A percentile compares a stretch with the other conserved stretches of the same genome.
Evolutionary conservation across 2,113 vertebrate species (phyloP).

Genomic region (Notiomystis cincta): DNA sequence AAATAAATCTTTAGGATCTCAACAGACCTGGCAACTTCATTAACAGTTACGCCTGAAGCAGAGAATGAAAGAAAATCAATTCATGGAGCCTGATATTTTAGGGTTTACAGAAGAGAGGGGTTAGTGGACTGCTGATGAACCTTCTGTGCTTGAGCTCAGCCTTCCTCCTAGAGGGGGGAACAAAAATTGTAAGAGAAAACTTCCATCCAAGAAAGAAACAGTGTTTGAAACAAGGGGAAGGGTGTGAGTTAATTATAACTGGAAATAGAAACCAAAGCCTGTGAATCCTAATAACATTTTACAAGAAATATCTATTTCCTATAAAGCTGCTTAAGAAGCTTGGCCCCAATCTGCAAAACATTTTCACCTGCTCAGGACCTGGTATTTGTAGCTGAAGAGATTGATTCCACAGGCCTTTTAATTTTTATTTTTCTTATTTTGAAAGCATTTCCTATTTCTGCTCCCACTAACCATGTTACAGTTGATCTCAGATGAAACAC

Average conservation of each 20-base stretch:
- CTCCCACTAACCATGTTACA: background rate
- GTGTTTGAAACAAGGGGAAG: background rate
- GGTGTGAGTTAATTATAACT: background rate
- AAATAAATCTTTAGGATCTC: conserved; percentile 65
- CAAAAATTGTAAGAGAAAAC: background rate
- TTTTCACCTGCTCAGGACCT: background rate
- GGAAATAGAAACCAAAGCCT: background rate
- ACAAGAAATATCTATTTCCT: background rate
- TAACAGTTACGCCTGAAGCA: conserved; percentile 46
- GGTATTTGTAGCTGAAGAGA: background rate
- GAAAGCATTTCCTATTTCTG: background rate
- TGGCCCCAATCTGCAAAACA: background rate
- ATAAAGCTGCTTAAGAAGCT: background rate
- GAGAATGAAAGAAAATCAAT: conserved; percentile 61
- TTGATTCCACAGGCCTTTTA: background rate
- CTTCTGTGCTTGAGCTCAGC: background rate
- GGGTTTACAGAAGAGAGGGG: background rate
- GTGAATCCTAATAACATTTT: background rate
- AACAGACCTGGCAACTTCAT: conserved; percentile 61
- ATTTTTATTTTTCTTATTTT: background rate
- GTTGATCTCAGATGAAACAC: background rate
- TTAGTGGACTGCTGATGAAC: background rate
- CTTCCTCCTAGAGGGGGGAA: background rate
- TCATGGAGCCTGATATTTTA: conserved; percentile 14
- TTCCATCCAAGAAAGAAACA: background rate